Conservation (phyloP, 2,113 vertebrate genomes). For the Pithys albifrons region DNA sequence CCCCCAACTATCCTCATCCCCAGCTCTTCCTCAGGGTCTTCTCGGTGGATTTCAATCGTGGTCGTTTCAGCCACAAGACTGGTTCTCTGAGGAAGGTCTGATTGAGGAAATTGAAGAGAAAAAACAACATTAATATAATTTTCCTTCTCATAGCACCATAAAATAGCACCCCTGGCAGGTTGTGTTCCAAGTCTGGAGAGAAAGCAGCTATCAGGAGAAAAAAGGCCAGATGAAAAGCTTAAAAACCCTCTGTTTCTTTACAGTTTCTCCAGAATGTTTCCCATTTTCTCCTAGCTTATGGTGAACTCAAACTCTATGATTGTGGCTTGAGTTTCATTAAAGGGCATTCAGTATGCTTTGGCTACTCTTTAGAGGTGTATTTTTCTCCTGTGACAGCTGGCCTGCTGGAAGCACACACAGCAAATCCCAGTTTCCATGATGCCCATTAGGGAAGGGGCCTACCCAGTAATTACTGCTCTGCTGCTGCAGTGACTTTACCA, state of each 20-base stretch:
- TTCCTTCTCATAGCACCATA: background rate
- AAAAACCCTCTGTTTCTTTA: background rate
- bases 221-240: background rate
- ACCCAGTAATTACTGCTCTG: slow-evolving; percentile 32
- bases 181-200: background rate
- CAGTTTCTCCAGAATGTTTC: background rate
- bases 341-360: background rate
- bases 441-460: slow-evolving; percentile 2
- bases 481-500: background rate
- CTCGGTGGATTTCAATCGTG: slow-evolving; percentile 83
- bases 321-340: background rate
- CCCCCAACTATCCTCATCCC: slow-evolving; percentile 90
- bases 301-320: background rate
- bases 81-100: slow-evolving; percentile 83
- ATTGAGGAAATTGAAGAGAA: background rate
- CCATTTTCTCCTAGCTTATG: background rate
- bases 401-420: background rate
- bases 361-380: background rate
- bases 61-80: slow-evolving; percentile 88
- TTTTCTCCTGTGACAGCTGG: background rate
- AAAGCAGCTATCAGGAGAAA: background rate
- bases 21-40: slow-evolving; percentile 83
- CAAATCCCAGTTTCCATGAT: background rate
- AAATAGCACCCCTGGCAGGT: background rate
- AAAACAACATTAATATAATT: background rate